Percentiles rank a stretch among this genome's conserved stretches.
Evolutionary conservation across 92 coral and sea anemone species (phyloP).

Genomic region (Porites cylindrica): DNA sequence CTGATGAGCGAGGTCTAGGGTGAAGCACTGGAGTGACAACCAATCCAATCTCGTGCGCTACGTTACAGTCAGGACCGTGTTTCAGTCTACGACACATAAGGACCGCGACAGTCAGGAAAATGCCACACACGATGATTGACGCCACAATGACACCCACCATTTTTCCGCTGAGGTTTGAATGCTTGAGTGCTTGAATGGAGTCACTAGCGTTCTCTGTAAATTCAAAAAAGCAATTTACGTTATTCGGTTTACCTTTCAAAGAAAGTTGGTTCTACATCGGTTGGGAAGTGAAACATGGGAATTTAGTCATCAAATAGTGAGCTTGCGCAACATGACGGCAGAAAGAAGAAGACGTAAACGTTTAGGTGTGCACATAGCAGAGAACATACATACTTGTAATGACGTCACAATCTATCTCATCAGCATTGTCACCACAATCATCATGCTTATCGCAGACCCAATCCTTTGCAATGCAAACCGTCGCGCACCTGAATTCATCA

Average conservation of each 20-base stretch:
- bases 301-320: too few relatives aligned
- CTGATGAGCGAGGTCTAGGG: constrained; percentile 65
- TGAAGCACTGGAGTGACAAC: constrained; percentile 79
- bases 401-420: constrained; percentile 60
- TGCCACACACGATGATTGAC: constrained; percentile 75
- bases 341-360: too few relatives aligned
- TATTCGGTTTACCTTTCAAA: too few relatives aligned
- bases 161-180: constrained; percentile 73
- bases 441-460: constrained; percentile 72
- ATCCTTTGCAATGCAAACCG: constrained; percentile 48
- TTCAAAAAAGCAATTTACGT: background rate
- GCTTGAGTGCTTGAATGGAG: constrained; percentile 4
- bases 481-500: background rate
- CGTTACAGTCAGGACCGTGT: constrained; percentile 76
- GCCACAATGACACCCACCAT: constrained; percentile 91
- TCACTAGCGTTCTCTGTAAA: background rate
- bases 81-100: constrained; percentile 85
- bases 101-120: constrained; percentile 76
- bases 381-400: background rate
- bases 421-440: constrained; percentile 72
- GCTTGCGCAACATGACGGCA: too few relatives aligned
- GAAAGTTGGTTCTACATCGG: too few relatives aligned
- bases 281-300: too few relatives aligned
- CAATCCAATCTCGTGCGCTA: constrained; percentile 72
- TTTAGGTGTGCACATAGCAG: background rate